Percentiles rank a stretch among this genome's conserved stretches.
Evolutionary conservation across 2,113 vertebrate species (phyloP).

Genomic region (Albula goreensis): DNA sequence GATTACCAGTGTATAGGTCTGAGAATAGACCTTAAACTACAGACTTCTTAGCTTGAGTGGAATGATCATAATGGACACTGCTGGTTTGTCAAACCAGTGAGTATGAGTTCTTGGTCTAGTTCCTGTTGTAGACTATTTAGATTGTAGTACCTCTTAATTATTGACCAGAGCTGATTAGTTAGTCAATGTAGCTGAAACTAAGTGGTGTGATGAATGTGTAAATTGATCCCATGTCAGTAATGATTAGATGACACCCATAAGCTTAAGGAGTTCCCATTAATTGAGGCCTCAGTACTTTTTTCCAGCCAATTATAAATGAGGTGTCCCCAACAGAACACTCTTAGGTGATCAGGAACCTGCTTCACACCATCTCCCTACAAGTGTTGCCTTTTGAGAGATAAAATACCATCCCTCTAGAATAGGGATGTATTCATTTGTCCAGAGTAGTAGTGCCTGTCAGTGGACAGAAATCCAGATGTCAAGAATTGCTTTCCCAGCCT

Average conservation of each 20-base stretch:
- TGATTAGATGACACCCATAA: neutral
- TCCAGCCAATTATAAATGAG: neutral
- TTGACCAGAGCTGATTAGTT: neutral
- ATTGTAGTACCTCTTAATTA: conserved; percentile 2
- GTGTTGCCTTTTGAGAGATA: neutral
- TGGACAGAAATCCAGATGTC: neutral
- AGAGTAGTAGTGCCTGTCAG: neutral
- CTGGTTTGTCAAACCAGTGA: neutral
- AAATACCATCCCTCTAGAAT: neutral
- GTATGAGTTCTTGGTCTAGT: neutral
- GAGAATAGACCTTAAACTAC: neutral
- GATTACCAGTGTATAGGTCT: neutral
- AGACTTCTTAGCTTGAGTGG: neutral
- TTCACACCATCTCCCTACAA: neutral
- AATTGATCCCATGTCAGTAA: neutral
- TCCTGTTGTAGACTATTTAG: neutral
- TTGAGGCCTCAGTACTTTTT: neutral
- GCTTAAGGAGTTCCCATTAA: neutral
- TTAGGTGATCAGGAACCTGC: neutral
- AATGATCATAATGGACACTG: neutral
- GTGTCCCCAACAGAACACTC: neutral
- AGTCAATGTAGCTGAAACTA: neutral
- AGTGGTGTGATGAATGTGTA: neutral
- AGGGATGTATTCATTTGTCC: neutral
- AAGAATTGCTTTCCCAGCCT: neutral